phyloP scores from a whole-genome alignment of 2,888 invertebrate genomes.

The Drosophila mettleri region DNA sequence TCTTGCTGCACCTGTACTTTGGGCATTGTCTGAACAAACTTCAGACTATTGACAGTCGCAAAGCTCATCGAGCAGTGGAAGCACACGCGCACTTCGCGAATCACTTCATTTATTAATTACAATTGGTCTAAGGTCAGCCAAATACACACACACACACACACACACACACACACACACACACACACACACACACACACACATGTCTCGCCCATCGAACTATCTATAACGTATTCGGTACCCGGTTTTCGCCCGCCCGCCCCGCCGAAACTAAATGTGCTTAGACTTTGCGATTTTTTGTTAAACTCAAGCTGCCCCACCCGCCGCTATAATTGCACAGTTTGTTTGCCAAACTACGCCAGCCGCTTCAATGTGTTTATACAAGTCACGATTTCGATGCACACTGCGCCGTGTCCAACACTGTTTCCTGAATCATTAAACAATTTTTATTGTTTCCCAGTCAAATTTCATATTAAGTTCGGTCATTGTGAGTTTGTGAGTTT shows the following conservation, averaged over 20 bases:
- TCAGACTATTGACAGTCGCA: slow-evolving; percentile 15
- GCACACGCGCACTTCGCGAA: slow-evolving; percentile 11
- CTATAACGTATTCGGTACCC: background rate
- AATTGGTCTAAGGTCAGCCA: slow-evolving; percentile 29
- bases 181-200: slow-evolving; percentile 1
- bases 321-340: background rate
- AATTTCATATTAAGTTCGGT: too few relatives aligned
- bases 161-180: slow-evolving; percentile 1
- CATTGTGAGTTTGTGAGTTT: background rate
- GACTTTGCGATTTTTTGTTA: background rate
- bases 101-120: background rate
- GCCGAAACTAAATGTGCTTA: background rate
- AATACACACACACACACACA: slow-evolving; percentile 15
- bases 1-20: slow-evolving; percentile 8
- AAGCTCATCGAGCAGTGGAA: slow-evolving; percentile 16
- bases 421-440: background rate
- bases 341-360: background rate
- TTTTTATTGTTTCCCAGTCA: background rate
- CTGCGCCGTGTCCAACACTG: background rate
- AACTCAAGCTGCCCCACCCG: background rate
- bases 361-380: background rate
- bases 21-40: slow-evolving; percentile 16
- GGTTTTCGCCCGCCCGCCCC: too few relatives aligned
- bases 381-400: background rate
- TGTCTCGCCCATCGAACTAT: slow-evolving; percentile 1